Percentiles rank a stretch among this genome's conserved stretches.
Conservation (phyloP, 2,113 vertebrate species). For the Syrmaticus mikado region DNA sequence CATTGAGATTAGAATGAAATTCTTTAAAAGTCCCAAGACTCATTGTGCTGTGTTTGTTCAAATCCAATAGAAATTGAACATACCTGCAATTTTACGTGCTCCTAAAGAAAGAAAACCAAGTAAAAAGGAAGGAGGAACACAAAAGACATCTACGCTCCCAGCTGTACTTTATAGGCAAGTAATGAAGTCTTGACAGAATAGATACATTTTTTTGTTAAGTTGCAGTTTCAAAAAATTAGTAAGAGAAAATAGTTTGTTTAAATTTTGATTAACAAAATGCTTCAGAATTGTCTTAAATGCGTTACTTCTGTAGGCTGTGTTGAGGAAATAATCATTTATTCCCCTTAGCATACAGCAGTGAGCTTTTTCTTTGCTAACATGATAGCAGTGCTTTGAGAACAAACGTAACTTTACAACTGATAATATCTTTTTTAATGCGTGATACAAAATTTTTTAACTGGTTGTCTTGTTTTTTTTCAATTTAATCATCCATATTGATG, state of each 20-base stretch:
- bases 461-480: not conserved
- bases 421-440: not conserved
- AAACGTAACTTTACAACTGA: not conserved
- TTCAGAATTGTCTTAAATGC: rapidly evolving
- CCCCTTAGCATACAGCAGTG: not conserved
- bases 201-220: not conserved
- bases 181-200: not conserved
- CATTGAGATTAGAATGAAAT: not conserved
- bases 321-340: not conserved
- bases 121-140: constrained; percentile 94
- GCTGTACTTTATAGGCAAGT: constrained; percentile 95
- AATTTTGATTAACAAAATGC: not conserved
- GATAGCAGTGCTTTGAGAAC: not conserved
- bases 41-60: constrained; percentile 66
- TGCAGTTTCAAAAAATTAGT: not conserved
- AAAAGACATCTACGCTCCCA: constrained; percentile 89
- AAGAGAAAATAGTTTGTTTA: not conserved
- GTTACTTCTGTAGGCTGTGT: not conserved
- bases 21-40: constrained; percentile 34
- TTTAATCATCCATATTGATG: not conserved
- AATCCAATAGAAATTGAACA: constrained; percentile 88
- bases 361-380: not conserved
- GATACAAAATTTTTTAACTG: not conserved
- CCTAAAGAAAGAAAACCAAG: constrained; percentile 97
- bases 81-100: constrained; percentile 91